phyloP scores from a whole-genome alignment of 2,113 vertebrate species.

The Urocynchramus pylzowi region DNA sequence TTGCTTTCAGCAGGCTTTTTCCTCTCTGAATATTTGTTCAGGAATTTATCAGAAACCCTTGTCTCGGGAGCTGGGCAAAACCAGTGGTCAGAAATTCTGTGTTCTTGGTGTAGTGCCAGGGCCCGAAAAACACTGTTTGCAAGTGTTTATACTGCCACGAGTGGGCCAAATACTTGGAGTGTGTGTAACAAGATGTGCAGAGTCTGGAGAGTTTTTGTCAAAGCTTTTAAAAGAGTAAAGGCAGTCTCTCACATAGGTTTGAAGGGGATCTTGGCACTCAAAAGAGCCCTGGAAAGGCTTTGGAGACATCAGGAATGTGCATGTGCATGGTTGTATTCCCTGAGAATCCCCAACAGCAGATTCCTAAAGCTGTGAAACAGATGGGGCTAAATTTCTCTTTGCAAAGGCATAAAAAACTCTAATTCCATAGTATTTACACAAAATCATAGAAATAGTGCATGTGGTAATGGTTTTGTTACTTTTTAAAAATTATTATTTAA shows the following conservation, averaged over 20 bases:
- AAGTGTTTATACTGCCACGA: background rate
- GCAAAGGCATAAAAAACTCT: background rate
- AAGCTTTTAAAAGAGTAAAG: background rate
- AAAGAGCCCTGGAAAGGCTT: background rate
- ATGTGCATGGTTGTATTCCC: fast-evolving
- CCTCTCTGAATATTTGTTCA: background rate
- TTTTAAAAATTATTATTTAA: background rate
- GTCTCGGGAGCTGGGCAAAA: background rate
- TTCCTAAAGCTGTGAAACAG: background rate
- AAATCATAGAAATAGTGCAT: background rate
- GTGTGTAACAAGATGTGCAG: background rate
- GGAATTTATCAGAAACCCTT: background rate
- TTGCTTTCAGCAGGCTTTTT: background rate
- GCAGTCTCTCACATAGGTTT: background rate
- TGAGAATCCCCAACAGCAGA: background rate
- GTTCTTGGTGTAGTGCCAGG: background rate
- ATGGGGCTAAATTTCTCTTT: background rate
- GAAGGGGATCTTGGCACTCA: background rate
- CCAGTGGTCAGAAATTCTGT: background rate
- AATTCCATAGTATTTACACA: background rate
- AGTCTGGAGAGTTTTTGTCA: background rate
- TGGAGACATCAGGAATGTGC: background rate
- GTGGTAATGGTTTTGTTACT: background rate
- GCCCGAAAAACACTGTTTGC: fast-evolving
- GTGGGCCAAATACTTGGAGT: background rate